Percentiles rank a stretch among this genome's conserved stretches.
These are phyloP conservation scores for Lypha dubia DNA, from an alignment of 2,888 invertebrate genomes.

Conservation along the genomic window DNA sequence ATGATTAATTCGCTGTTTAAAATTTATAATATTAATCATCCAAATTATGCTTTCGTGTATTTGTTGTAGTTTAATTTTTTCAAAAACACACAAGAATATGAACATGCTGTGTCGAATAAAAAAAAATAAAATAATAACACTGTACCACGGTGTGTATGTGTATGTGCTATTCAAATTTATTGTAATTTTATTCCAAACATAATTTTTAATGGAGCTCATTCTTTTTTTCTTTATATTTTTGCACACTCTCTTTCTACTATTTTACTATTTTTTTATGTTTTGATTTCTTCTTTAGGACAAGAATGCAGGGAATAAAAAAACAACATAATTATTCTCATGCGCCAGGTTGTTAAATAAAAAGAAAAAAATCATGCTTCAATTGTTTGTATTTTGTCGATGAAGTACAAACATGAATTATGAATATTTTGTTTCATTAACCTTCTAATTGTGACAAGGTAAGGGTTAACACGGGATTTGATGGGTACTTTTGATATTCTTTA, in stretches of 20 bases:
- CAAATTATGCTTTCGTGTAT: not conserved
- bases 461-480: too few relatives aligned
- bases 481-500: too few relatives aligned
- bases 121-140: too few relatives aligned
- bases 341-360: not conserved
- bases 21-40: slow-evolving; percentile 36
- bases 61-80: not conserved
- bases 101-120: not conserved
- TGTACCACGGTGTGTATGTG: not conserved
- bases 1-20: slow-evolving; percentile 59
- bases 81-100: not conserved
- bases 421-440: slow-evolving; percentile 18
- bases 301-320: not conserved
- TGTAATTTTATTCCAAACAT: slow-evolving; percentile 52
- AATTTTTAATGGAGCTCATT: slow-evolving; percentile 49
- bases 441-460: not conserved
- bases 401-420: slow-evolving; percentile 1
- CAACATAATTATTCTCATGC: not conserved
- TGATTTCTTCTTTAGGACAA: slow-evolving; percentile 17
- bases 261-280: not conserved
- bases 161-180: slow-evolving; percentile 26
- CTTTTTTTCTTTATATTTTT: slow-evolving; percentile 16
- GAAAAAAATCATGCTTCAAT: slow-evolving; percentile 6
- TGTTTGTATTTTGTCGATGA: slow-evolving; percentile 4
- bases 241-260: not conserved